phyloP scores from a whole-genome alignment of 2,113 vertebrate genomes.

The Astatotilapia flaviijosephi region DNA sequence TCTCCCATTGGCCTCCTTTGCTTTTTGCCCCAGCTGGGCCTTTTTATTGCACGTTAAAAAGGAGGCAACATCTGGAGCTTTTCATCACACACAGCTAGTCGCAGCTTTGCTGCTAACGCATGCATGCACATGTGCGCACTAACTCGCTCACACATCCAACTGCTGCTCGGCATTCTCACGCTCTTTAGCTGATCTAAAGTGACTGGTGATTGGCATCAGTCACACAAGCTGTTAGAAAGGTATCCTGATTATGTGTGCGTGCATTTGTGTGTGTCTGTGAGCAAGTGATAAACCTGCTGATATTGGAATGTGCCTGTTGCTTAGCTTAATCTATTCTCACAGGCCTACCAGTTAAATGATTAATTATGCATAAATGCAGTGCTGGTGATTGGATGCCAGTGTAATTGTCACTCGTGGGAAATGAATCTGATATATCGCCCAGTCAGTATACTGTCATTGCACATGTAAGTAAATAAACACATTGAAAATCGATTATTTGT shows the following conservation, averaged over 20 bases:
- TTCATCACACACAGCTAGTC: conserved; percentile 73
- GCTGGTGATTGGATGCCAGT: conserved; percentile 38
- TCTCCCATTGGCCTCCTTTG: conserved; percentile 59
- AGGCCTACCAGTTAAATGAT: conserved; percentile 40
- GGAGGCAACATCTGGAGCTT: conserved; percentile 85
- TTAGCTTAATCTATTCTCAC: conserved; percentile 38
- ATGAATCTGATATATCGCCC: conserved; percentile 4
- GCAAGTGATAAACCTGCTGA: conserved; percentile 43
- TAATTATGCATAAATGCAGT: conserved; percentile 64
- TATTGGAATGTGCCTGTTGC: conserved; percentile 50
- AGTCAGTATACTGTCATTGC: neutral
- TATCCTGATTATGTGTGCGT: conserved; percentile 12
- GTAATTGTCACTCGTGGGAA: conserved; percentile 58
- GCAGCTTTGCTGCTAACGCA: conserved; percentile 64
- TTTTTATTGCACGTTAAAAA: conserved; percentile 87
- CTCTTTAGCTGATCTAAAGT: conserved; percentile 63
- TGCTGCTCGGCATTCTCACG: conserved; percentile 67
- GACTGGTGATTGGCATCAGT: conserved; percentile 69
- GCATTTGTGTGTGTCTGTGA: neutral
- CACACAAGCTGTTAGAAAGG: conserved; percentile 57
- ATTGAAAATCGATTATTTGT: neutral
- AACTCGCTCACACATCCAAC: conserved; percentile 37
- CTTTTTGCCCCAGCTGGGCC: conserved; percentile 84
- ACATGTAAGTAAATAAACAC: neutral
- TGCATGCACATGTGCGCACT: conserved; percentile 51